Base-by-base conservation (phyloP, 2,113 vertebrate genomes). In the Gopherus flavomarginatus region DNA sequence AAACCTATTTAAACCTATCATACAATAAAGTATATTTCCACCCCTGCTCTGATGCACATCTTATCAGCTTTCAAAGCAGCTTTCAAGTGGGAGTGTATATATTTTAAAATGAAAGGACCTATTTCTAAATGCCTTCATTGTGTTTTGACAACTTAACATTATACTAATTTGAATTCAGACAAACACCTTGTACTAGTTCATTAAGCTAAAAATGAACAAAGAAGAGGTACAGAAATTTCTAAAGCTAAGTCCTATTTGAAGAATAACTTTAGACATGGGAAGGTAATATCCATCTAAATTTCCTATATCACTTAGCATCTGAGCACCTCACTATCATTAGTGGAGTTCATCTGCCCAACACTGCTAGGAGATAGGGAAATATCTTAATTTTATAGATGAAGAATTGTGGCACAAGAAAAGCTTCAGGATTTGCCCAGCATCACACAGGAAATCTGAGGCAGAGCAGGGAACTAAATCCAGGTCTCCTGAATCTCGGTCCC, bases 121-220 rank as follows among this genome's bases (percentile, higher is more conserved):
- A 16, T 80, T 94, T 84, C 42, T 82, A 90, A 87, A 95, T 49
- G 7, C 2, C n/a, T 86, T 86, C 47, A 65, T 1, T 14, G 22
- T 79, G 19, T 92, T 95, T 86, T 95, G 90, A 84, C 77, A 95
- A 17, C 9, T 94, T 87, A 78, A 2, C 50, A 3, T 87, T 87
- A 26, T 13, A 87, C 31, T 81, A 31, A 59, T 89, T 89, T 87
- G 69, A 84, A 69, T 80, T 93, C 65, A 94, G 24, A 88, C 12
- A 95, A 96, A 86, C 26, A 89, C 47, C 87, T 77, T 1, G 6
- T 65, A 77, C 47, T 80, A 92, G 5, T 49, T 92, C 50, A 38
- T 81, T 86, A 81, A 0, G 44, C 2, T n/a, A 50, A 69, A 83
- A n/a, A 65, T 14, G 9, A 87, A 82, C 2, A 75, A 77, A 80